Base-by-base conservation (phyloP, 2,113 vertebrate species). In the Trinectes maculatus region DNA sequence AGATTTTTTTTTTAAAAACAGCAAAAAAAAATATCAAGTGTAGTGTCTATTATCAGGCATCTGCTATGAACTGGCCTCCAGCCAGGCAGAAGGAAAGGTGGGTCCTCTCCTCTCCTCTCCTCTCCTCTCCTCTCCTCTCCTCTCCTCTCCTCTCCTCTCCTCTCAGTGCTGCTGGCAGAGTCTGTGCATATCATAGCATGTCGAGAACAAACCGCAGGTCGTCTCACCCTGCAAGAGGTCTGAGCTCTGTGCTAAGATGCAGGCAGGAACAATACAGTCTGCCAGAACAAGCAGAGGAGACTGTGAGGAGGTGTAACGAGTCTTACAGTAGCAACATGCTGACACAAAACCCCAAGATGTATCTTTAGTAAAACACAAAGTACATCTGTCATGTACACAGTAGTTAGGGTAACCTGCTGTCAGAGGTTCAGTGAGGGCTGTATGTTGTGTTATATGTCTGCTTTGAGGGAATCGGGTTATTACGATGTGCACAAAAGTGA, bases 161-260 rank as follows among this genome's bases (percentile, higher is more conserved):
- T 19, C 53, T 21, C 25, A 75, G 55, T 24, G 54, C 62, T 77
- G 69, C 78, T 79, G 80, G 73, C 78, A 78, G 72, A 77, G 46
- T 59, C 46, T 70, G 59, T 80, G 40, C 76, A 82, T 72, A 77
- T 84, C 72, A 71, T 74, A 80, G 61, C 54, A 53, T 55, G 72
- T 12, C 74, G 49, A 59, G 69, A 83, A 77, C 75, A 80, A 82
- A 78, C 72, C 42, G 21, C 76, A 65, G 82, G 79, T 70, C 66
- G 48, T 36, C 84, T 82, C 55, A 61, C 61, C 51, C 72, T 63
- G 64, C 76, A 40, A 68, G 76, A 80, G 73, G 57, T 60, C 77
- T 60, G 58, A 59, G 25, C 26, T 60, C 77, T 60, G 58, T 63
- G 25, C 26, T 67, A 36, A 65, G 57, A 80, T 13, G 13, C 40